Evolutionary conservation across 2,113 vertebrate genomes (phyloP), one percentile per base, ranked within the genome.

Genomic region (Athene cunicularia): DNA sequence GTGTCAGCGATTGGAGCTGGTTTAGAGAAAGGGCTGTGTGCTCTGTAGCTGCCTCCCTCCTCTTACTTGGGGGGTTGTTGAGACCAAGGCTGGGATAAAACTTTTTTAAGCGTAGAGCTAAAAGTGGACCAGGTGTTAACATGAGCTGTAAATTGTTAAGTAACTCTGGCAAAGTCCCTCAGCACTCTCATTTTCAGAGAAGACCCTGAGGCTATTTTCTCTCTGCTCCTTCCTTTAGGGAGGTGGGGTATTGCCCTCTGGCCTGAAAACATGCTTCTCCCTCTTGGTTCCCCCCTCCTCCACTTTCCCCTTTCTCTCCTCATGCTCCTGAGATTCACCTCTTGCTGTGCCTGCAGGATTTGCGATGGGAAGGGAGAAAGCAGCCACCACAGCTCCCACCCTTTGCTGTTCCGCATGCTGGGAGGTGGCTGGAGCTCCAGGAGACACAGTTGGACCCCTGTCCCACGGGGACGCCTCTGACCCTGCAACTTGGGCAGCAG

Each of bases 1-100:
- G 58, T 97, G 95, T 95, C 97, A 91, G 88, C 71, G 52, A 72
- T 43, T 0, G 18, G 62, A 93, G 79, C 79, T 81, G 30, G 22
- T 73, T 77, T 55, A 49, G 80, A 62, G 64, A 66, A 86, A 87
- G 55, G 23, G 26, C 45, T 49, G n/a, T 17, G n/a, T 86, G 66
- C 45, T 96, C 58, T 1, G 2, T 49, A 85, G 52, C 62, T 0
- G 0, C 62, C 63, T 80, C 43, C 58, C 21, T 37, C 8, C 63
- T 63, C 55, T 63, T 52, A 35, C 77, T 47, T 49, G 53, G 27
- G 32, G 43, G 15, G 32, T 59, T 80, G 33, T 45, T 3, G 8
- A 43, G 26, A 16, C 32, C 32, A 33, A 27, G 20, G 20, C 28
- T 58, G 82, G 79, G 60, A 62, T 55, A 80, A 76, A 90, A 71